Percentiles rank a stretch among this genome's conserved stretches.
phyloP scores from a whole-genome alignment of 2,113 vertebrate species.

The Anoplopoma fimbria region DNA sequence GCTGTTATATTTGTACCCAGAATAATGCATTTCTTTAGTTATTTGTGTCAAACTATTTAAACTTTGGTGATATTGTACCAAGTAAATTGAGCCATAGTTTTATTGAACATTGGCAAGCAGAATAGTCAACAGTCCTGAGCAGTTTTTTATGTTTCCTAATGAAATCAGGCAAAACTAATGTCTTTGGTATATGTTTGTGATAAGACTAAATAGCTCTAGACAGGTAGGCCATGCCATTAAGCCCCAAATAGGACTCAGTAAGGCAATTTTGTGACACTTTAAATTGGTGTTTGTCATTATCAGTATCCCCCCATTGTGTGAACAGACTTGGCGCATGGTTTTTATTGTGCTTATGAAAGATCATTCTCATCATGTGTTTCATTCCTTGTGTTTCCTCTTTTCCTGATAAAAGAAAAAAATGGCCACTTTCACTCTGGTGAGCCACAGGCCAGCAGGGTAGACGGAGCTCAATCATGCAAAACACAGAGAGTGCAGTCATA shows the following conservation, averaged over 20 bases:
- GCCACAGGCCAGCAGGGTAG: conserved; percentile 52
- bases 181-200: conserved; percentile 44
- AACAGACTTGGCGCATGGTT: conserved; percentile 8
- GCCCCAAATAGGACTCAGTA: conserved; percentile 12
- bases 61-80: not conserved
- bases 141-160: not conserved
- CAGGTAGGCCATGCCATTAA: not conserved
- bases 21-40: not conserved
- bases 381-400: conserved; percentile 21
- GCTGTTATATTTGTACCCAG: not conserved
- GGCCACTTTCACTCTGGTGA: conserved; percentile 43
- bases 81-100: not conserved
- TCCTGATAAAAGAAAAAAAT: conserved; percentile 24
- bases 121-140: not conserved
- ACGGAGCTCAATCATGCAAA: conserved; percentile 68
- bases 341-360: conserved; percentile 51
- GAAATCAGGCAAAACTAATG: conserved; percentile 20
- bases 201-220: conserved; percentile 49
- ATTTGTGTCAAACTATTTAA: not conserved
- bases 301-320: conserved; percentile 43
- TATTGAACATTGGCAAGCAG: not conserved
- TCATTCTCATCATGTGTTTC: conserved; percentile 56
- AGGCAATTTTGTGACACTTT: conserved; percentile 10
- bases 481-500: conserved; percentile 60
- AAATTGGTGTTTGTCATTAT: conserved; percentile 50